Evolutionary conservation across 2,113 vertebrate species (phyloP).

Genomic region (Gambusia holbrooki): DNA sequence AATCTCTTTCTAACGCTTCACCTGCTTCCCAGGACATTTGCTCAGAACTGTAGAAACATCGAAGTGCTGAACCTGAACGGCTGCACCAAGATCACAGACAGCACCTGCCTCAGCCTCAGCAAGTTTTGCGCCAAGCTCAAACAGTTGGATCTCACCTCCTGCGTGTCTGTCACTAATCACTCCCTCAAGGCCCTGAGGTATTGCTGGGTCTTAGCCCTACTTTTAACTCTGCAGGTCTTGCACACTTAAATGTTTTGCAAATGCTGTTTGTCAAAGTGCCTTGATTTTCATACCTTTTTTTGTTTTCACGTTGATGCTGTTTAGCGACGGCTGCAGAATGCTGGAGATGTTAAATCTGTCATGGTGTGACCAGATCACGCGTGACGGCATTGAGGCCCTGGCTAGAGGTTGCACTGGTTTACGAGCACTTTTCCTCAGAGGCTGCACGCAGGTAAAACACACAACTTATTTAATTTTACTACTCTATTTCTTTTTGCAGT

Average conservation of each 20-base stretch:
- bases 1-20: slow-evolving; percentile 9
- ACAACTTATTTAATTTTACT: not conserved
- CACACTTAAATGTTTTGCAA: not conserved
- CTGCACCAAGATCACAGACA: slow-evolving; percentile 97
- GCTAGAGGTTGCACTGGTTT: slow-evolving; percentile 88
- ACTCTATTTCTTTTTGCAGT: not conserved
- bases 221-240: not conserved
- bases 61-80: slow-evolving; percentile 94
- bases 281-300: not conserved
- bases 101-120: slow-evolving; percentile 95
- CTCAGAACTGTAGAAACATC: slow-evolving; percentile 96
- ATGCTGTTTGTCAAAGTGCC: not conserved
- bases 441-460: slow-evolving; percentile 89
- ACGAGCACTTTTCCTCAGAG: slow-evolving; percentile 89
- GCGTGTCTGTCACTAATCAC: slow-evolving; percentile 92
- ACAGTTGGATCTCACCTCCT: slow-evolving; percentile 94
- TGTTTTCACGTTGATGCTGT: not conserved
- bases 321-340: slow-evolving; percentile 90
- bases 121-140: slow-evolving; percentile 95
- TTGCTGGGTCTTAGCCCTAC: not conserved
- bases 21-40: slow-evolving; percentile 87
- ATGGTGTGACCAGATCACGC: slow-evolving; percentile 94
- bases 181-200: slow-evolving; percentile 95
- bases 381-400: slow-evolving; percentile 91
- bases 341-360: slow-evolving; percentile 93